phyloP scores from a whole-genome alignment of 2,888 invertebrate genomes.

The Spilosoma lubricipeda region DNA sequence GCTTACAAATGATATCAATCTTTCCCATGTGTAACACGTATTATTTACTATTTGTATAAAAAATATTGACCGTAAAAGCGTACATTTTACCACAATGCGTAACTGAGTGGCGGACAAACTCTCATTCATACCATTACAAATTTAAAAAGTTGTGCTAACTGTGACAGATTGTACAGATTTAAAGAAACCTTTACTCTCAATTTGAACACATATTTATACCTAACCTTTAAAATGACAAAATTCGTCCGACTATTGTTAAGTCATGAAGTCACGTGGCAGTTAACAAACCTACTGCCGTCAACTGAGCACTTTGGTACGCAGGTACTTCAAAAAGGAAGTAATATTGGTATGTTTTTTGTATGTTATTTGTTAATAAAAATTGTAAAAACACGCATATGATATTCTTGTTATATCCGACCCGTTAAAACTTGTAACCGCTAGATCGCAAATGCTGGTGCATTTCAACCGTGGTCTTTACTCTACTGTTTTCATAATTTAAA shows the following conservation, averaged over 20 bases:
- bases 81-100: not conserved
- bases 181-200: not conserved
- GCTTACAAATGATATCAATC: slow-evolving; percentile 22
- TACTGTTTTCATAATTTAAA: too few relatives aligned
- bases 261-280: too few relatives aligned
- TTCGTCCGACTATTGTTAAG: not conserved
- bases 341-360: too few relatives aligned
- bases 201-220: not conserved
- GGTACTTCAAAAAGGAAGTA: too few relatives aligned
- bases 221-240: not conserved
- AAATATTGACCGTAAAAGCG: not conserved
- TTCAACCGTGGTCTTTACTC: not conserved
- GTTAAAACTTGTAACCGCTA: too few relatives aligned
- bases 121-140: not conserved
- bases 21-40: slow-evolving; percentile 14
- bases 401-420: too few relatives aligned
- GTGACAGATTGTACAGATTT: too few relatives aligned
- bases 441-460: not conserved
- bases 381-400: too few relatives aligned
- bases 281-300: too few relatives aligned
- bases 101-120: not conserved
- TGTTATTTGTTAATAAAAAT: too few relatives aligned
- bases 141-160: not conserved
- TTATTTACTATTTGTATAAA: slow-evolving; percentile 1
- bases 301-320: too few relatives aligned